phyloP scores from a whole-genome alignment of 2,113 vertebrate genomes.

The Crotophaga sulcirostris region DNA sequence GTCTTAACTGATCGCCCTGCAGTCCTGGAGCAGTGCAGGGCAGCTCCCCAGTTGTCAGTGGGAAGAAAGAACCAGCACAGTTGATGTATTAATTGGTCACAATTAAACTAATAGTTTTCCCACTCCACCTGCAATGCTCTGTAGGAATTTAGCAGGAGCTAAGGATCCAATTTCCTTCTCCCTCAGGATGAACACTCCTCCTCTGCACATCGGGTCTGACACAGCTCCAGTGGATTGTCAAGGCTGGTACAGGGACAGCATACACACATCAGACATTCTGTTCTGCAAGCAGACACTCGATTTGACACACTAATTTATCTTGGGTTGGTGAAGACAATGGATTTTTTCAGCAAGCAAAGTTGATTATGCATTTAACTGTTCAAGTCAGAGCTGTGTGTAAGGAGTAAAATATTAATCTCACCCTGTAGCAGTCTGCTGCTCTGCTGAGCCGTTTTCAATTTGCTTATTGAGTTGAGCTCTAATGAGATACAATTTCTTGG shows the following conservation, averaged over 20 bases:
- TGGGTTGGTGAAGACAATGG: background rate
- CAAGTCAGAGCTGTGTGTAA: background rate
- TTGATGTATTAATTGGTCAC: background rate
- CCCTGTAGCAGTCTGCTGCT: background rate
- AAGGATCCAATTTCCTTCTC: background rate
- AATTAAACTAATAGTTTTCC: background rate
- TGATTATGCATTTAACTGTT: background rate
- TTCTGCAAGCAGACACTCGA: background rate
- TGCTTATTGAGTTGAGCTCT: background rate
- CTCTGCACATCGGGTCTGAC: background rate
- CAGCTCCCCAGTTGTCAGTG: background rate
- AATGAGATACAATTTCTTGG: background rate
- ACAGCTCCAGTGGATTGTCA: background rate
- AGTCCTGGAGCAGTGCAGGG: background rate
- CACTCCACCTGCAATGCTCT: background rate
- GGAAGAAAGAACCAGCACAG: background rate
- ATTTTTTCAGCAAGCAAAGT: background rate
- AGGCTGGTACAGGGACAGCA: background rate
- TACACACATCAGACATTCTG: background rate
- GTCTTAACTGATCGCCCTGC: background rate
- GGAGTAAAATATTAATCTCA: background rate
- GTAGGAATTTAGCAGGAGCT: background rate
- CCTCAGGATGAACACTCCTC: background rate
- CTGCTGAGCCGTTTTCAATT: background rate
- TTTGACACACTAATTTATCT: background rate